These are phyloP conservation scores for Antennarius maculatus DNA, from an alignment of 2,797 vertebrate genomes.

Conservation along the genomic window DNA sequence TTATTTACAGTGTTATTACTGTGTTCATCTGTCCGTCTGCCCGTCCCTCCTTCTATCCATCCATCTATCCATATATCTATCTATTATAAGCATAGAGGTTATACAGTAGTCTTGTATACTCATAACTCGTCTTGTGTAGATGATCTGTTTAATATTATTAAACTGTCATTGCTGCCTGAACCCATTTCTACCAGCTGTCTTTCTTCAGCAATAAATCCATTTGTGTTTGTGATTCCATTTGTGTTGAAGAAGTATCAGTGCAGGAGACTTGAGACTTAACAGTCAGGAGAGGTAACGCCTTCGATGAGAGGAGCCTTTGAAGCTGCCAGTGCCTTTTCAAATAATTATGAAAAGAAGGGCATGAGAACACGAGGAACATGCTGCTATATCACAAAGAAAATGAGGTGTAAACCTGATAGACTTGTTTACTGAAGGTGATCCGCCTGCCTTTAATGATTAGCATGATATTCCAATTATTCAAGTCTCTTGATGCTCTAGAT, in stretches of 20 bases:
- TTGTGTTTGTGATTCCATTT: conserved; percentile 58
- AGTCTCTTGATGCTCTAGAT: conserved; percentile 1
- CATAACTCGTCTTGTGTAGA: conserved; percentile 59
- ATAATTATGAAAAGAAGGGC: conserved; percentile 73
- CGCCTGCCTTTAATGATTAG: conserved; percentile 27
- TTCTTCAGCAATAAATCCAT: conserved; percentile 66
- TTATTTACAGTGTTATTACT: no score
- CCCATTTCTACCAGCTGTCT: conserved; percentile 63
- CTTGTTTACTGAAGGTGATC: conserved; percentile 21
- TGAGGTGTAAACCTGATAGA: conserved; percentile 23
- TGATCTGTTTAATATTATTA: conserved; percentile 72
- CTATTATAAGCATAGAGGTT: not conserved
- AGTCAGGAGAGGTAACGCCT: conserved; percentile 57
- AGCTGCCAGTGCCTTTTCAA: conserved; percentile 67
- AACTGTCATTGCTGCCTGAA: conserved; percentile 54
- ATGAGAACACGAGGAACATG: conserved; percentile 41
- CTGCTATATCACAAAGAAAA: conserved; percentile 54
- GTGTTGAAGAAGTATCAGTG: conserved; percentile 55
- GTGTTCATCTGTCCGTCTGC: no score
- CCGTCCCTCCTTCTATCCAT: no score
- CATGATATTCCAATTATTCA: conserved; percentile 36
- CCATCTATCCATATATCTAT: no score
- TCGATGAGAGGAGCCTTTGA: conserved; percentile 69
- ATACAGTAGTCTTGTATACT: conserved; percentile 42
- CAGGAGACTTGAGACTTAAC: conserved; percentile 58